Conservation (phyloP, 2,113 vertebrate genomes). For the Archocentrus centrarchus region DNA sequence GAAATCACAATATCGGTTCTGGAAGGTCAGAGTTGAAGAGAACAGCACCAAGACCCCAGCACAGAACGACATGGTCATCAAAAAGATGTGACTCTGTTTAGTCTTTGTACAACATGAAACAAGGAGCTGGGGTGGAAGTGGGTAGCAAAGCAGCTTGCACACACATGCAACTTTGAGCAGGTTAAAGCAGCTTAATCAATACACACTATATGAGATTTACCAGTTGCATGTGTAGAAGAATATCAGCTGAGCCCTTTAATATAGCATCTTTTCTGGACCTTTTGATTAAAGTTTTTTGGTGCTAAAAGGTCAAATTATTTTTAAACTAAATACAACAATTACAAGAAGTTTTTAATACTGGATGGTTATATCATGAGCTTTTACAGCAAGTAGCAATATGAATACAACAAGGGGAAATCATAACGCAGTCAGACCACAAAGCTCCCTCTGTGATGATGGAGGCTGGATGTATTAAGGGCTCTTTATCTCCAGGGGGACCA, state of each 20-base stretch:
- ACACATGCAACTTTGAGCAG: not conserved
- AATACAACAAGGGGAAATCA: not conserved
- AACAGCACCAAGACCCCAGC: not conserved
- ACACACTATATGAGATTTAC: not conserved
- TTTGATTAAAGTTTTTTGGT: not conserved
- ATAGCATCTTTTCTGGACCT: not conserved
- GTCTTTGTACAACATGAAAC: not conserved
- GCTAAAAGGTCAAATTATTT: not conserved
- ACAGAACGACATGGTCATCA: not conserved
- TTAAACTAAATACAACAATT: not conserved
- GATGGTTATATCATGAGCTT: not conserved
- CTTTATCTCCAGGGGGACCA: conserved; percentile 80
- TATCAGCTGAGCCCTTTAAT: not conserved
- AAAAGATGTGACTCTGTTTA: not conserved
- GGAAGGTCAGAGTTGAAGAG: too few relatives aligned
- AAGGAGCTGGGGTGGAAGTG: not conserved
- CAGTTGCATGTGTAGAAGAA: not conserved
- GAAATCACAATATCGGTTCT: not conserved
- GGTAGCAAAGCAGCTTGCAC: not conserved
- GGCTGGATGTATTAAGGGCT: not conserved
- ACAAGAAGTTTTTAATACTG: not conserved
- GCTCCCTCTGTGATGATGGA: not conserved
- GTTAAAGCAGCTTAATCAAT: not conserved
- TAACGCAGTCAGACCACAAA: not conserved
- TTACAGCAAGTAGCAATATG: not conserved